A percentile compares a stretch with the other conserved stretches of the same genome.
Conservation (phyloP, 1,140 invertebrate genomes). For the Cherax destructor region DNA sequence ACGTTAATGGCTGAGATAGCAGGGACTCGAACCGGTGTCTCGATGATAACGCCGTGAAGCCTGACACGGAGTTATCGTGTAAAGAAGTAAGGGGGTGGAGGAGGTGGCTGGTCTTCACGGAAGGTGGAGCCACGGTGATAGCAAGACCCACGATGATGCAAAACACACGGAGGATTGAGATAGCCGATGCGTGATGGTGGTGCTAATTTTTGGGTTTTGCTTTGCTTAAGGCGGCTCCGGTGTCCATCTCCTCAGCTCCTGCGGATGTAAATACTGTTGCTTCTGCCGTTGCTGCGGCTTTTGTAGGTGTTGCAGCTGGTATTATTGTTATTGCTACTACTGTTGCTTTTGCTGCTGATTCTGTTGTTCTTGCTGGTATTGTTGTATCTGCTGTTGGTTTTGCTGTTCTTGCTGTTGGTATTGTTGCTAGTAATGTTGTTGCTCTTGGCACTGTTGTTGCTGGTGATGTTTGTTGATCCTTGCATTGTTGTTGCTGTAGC, state of each 20-base stretch:
- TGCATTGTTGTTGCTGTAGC: no score
- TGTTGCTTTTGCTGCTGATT: background rate
- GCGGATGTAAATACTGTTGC: no score
- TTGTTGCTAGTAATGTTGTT: no score
- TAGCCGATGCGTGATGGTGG: slow-evolving; percentile 2
- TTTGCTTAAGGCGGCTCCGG: no score
- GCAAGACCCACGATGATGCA: background rate
- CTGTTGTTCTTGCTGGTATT: background rate
- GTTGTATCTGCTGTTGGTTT: no score
- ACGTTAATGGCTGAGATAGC: slow-evolving; percentile 65
- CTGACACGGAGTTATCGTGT: slow-evolving; percentile 64
- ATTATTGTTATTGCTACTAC: no score
- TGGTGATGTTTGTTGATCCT: no score
- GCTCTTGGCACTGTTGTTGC: no score
- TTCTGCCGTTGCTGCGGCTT: background rate
- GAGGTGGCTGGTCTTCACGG: slow-evolving; percentile 42
- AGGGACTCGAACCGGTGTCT: slow-evolving; percentile 55
- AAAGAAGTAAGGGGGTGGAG: slow-evolving; percentile 22
- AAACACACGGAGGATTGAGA: background rate
- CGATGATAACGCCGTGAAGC: slow-evolving; percentile 55
- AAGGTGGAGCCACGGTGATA: slow-evolving; percentile 11
- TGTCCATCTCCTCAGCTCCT: no score
- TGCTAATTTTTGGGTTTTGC: slow-evolving; percentile 21
- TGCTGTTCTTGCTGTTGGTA: no score
- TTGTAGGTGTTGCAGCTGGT: background rate